Evolutionary conservation across 2,888 invertebrate genomes (phyloP).

Genomic region (Podabrus alpinus): DNA sequence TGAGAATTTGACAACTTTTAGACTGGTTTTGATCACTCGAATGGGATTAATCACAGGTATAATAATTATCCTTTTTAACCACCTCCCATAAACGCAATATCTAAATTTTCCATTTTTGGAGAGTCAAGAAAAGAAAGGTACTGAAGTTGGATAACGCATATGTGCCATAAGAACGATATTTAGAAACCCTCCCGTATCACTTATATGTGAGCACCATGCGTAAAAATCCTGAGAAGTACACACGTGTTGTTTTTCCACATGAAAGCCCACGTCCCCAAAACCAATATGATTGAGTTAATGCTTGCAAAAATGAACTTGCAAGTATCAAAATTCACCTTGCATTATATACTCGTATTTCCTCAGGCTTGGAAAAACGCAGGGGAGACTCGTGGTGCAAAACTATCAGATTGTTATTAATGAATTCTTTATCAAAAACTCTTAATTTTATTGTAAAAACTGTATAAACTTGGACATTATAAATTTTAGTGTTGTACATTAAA

Average conservation of each 20-base stretch:
- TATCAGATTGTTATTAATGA: neutral
- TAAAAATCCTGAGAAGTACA: neutral
- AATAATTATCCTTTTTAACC: too few species aligned
- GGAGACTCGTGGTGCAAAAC: neutral
- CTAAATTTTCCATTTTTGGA: too few species aligned
- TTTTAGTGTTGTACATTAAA: neutral
- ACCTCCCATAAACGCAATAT: too few species aligned
- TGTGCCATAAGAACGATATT: neutral
- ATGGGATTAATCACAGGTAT: too few species aligned
- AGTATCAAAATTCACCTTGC: neutral
- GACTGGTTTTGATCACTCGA: too few species aligned
- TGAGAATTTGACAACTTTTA: too few species aligned
- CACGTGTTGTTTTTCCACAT: neutral
- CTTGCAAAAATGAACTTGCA: neutral
- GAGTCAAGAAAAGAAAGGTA: too few species aligned
- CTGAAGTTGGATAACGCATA: neutral
- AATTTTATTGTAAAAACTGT: neutral
- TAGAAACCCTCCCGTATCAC: neutral
- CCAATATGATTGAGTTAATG: neutral
- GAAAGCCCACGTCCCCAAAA: neutral
- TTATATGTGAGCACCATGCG: neutral
- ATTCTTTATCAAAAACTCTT: neutral
- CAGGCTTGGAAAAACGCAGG: neutral
- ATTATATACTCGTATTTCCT: neutral
- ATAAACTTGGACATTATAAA: neutral